A percentile compares a stretch with the other conserved stretches of the same genome.
These are phyloP conservation scores for Microcebus lehilahytsara DNA, from an alignment of 2,113 vertebrate genomes.

Conservation along the genomic window DNA sequence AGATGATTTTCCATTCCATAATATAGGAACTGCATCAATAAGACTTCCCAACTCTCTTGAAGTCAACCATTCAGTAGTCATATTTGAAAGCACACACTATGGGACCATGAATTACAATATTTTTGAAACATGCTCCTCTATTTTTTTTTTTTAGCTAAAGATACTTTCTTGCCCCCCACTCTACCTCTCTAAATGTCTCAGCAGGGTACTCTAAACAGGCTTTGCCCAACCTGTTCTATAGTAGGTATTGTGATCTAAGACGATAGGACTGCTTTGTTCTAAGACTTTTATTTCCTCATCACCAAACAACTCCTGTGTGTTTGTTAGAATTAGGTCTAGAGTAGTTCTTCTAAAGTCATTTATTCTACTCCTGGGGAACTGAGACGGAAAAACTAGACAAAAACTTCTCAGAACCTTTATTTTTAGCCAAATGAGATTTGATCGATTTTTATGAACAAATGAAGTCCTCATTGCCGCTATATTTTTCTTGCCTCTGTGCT, in stretches of 20 bases:
- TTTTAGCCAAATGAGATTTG: background rate
- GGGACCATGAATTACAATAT: background rate
- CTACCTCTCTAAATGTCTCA: background rate
- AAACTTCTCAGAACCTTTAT: background rate
- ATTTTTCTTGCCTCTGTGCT: background rate
- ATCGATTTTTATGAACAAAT: background rate
- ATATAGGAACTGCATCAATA: background rate
- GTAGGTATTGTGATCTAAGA: background rate
- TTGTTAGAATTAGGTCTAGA: background rate
- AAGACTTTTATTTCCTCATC: background rate
- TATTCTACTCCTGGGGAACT: background rate
- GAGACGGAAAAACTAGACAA: background rate
- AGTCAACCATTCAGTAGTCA: background rate
- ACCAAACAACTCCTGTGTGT: background rate
- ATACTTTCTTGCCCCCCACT: no score
- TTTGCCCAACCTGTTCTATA: background rate
- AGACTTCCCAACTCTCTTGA: background rate
- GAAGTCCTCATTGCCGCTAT: background rate
- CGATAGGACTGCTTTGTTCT: background rate
- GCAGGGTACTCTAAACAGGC: background rate
- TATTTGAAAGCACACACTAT: background rate
- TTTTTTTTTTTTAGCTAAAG: no score
- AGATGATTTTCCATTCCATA: background rate
- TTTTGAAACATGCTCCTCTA: background rate
- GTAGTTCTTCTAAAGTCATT: background rate